Percentiles rank a stretch among this genome's conserved stretches.
Evolutionary conservation across 2,888 invertebrate genomes (phyloP).

Genomic region (Lasioglossum lativentre): DNA sequence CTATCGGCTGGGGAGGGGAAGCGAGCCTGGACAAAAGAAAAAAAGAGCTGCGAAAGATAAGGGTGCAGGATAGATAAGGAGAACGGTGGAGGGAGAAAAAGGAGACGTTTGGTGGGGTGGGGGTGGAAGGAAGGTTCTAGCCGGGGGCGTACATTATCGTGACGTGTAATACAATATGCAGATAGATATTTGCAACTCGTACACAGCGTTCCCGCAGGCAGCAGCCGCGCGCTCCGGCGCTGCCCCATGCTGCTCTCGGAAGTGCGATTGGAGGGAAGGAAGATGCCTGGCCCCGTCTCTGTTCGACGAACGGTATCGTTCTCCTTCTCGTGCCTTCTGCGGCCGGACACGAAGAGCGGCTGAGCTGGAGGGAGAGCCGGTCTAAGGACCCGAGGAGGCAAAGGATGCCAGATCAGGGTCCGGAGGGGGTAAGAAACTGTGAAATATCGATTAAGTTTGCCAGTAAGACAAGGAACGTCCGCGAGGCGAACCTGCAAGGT

Average conservation of each 20-base stretch:
- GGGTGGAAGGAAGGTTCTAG: conserved; percentile 23
- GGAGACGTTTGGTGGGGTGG: neutral
- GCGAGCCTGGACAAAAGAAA: neutral
- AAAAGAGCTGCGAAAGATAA: neutral
- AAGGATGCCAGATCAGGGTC: conserved; percentile 56
- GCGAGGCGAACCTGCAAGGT: conserved; percentile 75
- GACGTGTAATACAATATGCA: conserved; percentile 82
- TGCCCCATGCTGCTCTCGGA: conserved; percentile 72
- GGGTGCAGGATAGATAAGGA: neutral
- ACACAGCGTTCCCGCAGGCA: conserved; percentile 67
- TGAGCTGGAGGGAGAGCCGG: conserved; percentile 56
- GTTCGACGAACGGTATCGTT: conserved; percentile 35
- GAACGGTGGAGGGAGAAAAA: neutral
- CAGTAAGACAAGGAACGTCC: conserved; percentile 85
- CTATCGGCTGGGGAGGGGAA: neutral
- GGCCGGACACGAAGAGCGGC: conserved; percentile 78
- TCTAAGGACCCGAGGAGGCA: conserved; percentile 47
- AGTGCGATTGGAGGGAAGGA: conserved; percentile 81
- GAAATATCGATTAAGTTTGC: conserved; percentile 85
- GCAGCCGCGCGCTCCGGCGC: conserved; percentile 63
- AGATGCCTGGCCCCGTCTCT: conserved; percentile 74
- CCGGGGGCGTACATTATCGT: conserved; percentile 78
- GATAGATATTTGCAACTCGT: conserved; percentile 82
- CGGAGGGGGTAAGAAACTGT: conserved; percentile 85
- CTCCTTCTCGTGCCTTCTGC: conserved; percentile 72